These are phyloP conservation scores for Chelonoidis abingdonii DNA, from an alignment of 2,113 vertebrate species.

Conservation along the genomic window DNA sequence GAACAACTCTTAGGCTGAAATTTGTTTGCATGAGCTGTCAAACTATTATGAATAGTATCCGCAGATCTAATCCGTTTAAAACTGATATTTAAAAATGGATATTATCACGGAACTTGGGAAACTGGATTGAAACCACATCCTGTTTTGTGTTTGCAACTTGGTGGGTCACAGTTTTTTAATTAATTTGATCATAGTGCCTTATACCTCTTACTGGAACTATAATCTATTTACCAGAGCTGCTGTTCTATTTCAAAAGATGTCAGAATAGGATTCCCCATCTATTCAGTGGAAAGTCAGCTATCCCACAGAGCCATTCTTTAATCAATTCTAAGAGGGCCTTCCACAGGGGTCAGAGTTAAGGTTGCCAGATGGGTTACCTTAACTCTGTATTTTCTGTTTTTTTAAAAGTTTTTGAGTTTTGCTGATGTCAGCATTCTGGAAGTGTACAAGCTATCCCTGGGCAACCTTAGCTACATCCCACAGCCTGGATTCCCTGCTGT, in stretches of 20 bases:
- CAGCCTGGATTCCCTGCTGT: neutral
- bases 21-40: neutral
- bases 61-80: neutral
- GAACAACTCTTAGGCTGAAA: neutral
- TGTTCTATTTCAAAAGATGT: constrained; percentile 62
- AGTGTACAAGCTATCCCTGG: too few species aligned
- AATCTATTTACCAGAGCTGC: constrained; percentile 50
- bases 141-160: neutral
- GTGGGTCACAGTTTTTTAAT: constrained; percentile 22
- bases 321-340: constrained; percentile 54
- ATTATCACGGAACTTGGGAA: neutral
- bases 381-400: too few species aligned
- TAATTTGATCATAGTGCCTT: neutral
- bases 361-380: too few species aligned
- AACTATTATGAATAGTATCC: neutral
- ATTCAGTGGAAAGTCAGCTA: constrained; percentile 48
- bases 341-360: constrained; percentile 22
- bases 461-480: too few species aligned
- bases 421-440: too few species aligned
- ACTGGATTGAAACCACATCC: neutral
- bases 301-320: constrained; percentile 66
- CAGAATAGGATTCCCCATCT: constrained; percentile 51
- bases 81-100: neutral
- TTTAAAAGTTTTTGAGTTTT: too few species aligned
- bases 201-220: neutral